Base-by-base conservation (phyloP, 1,140 invertebrate genomes). In the Drosophila athabasca region DNA sequence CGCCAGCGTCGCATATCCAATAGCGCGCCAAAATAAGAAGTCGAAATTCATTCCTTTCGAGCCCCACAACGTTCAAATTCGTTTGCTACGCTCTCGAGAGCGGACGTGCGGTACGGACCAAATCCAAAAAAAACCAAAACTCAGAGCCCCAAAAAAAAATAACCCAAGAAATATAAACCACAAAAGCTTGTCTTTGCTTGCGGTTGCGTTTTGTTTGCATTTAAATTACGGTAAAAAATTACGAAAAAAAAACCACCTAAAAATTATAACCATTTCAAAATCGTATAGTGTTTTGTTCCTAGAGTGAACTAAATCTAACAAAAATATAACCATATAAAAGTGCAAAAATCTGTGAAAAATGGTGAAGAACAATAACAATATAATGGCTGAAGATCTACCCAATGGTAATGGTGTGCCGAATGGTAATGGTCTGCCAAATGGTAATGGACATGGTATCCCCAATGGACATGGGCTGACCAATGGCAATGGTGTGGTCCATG, bases 31-130 rank as follows among this genome's bases (percentile, higher is more conserved):
- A 88, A 88, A 88, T 88, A 88, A 88, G 83, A 88, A 88, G 83
- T 88, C 84, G 84, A 79, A 83, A 79, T 87, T 88, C 83, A 88
- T 88, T 88, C 84, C 84, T 88, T 88, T 88, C 70, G 65, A 62
- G 59, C 75, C 2, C 52, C 66, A 77, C 75, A 77, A 77, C 73
- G 83, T 88, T 88, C 83, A 88, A 88, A 88, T 83, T 89, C 84
- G 90, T 91, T 91, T 88, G 82, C 76, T 90, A 74, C 82, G 90
- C 90, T 91, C 90, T 88, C 72, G 82, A 79, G 90, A 91, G 90
- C 90, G 90, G 90, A 90, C 90, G 90, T 91, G 81, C 62, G 76
- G 77, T 84, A 85, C 89, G 90, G 75, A 82, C 35, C 77, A 73
- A 88, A 64, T 84, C 76, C 55, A 29, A 73, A 19, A 43, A 72